phyloP scores from a whole-genome alignment of 2,797 vertebrate species.

The Hypotaenidia okinawae region DNA sequence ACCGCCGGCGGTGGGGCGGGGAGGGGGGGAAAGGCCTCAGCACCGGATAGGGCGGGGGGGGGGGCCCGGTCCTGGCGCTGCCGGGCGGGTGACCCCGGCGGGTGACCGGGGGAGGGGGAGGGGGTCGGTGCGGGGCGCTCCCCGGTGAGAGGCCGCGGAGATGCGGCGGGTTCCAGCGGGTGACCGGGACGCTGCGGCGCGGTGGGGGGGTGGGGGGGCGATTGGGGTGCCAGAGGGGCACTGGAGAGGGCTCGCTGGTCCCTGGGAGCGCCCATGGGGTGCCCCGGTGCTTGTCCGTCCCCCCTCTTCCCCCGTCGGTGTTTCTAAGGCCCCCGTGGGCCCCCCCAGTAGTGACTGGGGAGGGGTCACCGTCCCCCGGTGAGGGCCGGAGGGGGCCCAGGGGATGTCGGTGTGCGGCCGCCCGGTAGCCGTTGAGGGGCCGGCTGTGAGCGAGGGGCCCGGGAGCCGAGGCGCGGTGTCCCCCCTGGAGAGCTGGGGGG shows the following conservation, averaged over 20 bases:
- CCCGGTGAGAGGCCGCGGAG: not conserved
- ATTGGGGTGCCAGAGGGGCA: not conserved
- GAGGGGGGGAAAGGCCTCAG: too few species aligned
- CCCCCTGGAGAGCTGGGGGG: not conserved
- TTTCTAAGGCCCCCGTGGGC: not conserved
- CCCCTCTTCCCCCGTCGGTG: fast-evolving
- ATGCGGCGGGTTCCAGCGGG: not conserved
- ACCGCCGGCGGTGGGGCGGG: not conserved
- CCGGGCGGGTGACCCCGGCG: not conserved
- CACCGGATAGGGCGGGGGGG: too few species aligned
- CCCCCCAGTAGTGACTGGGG: not conserved
- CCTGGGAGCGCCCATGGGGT: not conserved
- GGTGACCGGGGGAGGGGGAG: not conserved
- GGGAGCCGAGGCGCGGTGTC: not conserved
- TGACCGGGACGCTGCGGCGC: not conserved
- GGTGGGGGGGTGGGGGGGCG: too few species aligned
- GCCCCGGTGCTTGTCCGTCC: too few species aligned
- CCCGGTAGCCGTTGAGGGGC: too few species aligned
- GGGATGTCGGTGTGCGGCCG: not conserved
- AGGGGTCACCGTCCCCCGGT: not conserved
- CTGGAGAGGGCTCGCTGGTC: not conserved
- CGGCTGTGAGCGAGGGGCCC: not conserved
- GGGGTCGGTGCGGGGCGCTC: too few species aligned
- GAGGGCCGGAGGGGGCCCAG: not conserved
- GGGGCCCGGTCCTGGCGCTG: not conserved